Conservation (phyloP, 2,797 vertebrate genomes). For the Pristis pectinata region DNA sequence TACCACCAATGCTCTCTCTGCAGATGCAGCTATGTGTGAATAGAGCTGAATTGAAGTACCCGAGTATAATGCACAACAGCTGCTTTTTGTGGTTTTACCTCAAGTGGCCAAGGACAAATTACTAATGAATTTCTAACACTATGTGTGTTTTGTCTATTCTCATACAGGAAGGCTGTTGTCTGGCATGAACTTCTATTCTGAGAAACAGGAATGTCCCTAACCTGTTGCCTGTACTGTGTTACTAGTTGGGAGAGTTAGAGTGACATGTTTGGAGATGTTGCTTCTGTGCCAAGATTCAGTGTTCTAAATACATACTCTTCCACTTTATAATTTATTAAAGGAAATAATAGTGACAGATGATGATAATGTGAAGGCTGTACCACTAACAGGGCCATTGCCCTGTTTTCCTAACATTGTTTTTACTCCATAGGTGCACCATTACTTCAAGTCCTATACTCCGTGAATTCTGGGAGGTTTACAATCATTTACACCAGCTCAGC, state of each 20-base stretch:
- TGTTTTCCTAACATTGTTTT: background rate
- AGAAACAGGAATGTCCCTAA: background rate
- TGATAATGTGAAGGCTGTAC: background rate
- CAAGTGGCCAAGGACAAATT: too few species aligned
- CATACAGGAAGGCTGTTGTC: background rate
- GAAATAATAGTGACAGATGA: background rate
- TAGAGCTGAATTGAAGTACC: too few species aligned
- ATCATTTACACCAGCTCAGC: background rate
- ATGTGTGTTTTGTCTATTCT: background rate
- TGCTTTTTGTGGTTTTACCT: too few species aligned
- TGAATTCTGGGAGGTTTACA: background rate
- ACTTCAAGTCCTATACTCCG: background rate
- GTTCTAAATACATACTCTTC: background rate
- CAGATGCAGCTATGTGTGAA: too few species aligned
- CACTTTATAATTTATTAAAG: background rate
- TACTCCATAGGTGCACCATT: background rate
- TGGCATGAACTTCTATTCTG: background rate
- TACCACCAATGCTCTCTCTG: too few species aligned
- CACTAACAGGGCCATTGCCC: background rate
- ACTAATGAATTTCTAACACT: too few species aligned
- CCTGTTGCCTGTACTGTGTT: background rate
- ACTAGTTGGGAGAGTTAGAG: background rate
- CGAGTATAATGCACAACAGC: too few species aligned
- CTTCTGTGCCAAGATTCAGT: background rate
- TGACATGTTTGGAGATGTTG: background rate